Percentiles rank a stretch among this genome's conserved stretches.
phyloP scores from a whole-genome alignment of 2,113 vertebrate species.

The Girardinichthys multiradiatus region DNA sequence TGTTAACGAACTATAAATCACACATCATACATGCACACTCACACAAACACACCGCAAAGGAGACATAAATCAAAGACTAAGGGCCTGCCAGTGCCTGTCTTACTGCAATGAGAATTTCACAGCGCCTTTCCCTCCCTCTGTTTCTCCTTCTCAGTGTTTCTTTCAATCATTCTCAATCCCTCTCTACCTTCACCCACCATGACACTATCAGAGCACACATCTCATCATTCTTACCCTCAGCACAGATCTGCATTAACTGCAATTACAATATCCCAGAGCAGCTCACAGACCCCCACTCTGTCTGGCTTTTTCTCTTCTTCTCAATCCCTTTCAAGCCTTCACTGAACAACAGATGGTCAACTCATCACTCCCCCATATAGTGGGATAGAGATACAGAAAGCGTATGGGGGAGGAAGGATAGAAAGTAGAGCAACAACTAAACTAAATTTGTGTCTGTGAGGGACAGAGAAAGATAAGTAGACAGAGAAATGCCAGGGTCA shows the following conservation, averaged over 20 bases:
- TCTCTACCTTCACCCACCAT: slow-evolving; percentile 40
- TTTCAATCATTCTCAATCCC: slow-evolving; percentile 58
- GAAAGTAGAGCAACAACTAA: slow-evolving; percentile 61
- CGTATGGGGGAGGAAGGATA: slow-evolving; percentile 51
- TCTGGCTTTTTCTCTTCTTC: slow-evolving; percentile 37
- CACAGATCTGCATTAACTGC: slow-evolving; percentile 57
- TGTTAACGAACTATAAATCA: slow-evolving; percentile 71
- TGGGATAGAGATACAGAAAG: slow-evolving; percentile 53
- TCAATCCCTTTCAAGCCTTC: slow-evolving; percentile 65
- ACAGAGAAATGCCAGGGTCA: slow-evolving; percentile 1
- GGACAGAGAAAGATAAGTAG: background rate
- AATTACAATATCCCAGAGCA: slow-evolving; percentile 60
- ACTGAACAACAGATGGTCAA: slow-evolving; percentile 76
- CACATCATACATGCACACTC: slow-evolving; percentile 15
- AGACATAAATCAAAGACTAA: slow-evolving; percentile 74
- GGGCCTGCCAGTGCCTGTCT: slow-evolving; percentile 56
- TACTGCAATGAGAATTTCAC: slow-evolving; percentile 64
- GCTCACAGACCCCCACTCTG: slow-evolving; percentile 24
- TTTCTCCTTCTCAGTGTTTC: slow-evolving; percentile 48
- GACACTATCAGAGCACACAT: slow-evolving; percentile 48
- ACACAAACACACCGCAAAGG: slow-evolving; percentile 42
- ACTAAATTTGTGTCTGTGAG: slow-evolving; percentile 15
- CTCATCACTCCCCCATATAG: slow-evolving; percentile 68
- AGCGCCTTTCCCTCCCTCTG: slow-evolving; percentile 46
- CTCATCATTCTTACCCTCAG: slow-evolving; percentile 28